These are phyloP conservation scores for Drosophila willistoni DNA, from an alignment of 1,140 invertebrate genomes.

Conservation along the genomic window DNA sequence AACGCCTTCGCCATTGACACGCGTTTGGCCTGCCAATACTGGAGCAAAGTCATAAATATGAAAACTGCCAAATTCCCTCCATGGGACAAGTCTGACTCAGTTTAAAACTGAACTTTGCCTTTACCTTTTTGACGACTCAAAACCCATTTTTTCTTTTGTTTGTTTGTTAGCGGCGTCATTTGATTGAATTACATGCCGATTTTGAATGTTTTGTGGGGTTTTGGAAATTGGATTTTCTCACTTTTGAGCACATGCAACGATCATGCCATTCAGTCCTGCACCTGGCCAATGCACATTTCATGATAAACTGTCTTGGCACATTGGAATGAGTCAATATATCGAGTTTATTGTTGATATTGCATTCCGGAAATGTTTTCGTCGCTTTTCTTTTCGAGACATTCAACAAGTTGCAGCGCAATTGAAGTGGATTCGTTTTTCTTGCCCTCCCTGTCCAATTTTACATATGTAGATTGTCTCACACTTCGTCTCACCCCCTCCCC, in stretches of 20 bases:
- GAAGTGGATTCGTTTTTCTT: conserved; percentile 48
- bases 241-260: conserved; percentile 31
- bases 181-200: conserved; percentile 36
- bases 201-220: conserved; percentile 29
- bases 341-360: conserved; percentile 34
- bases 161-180: too few relatives aligned
- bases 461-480: not conserved
- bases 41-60: conserved; percentile 32
- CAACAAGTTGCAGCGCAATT: conserved; percentile 39
- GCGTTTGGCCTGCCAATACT: conserved; percentile 54
- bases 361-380: conserved; percentile 47
- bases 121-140: conserved; percentile 43
- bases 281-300: conserved; percentile 21
- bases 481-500: too few relatives aligned
- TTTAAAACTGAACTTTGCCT: conserved; percentile 48
- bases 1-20: conserved; percentile 71
- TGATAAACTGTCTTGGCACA: conserved; percentile 51
- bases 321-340: conserved; percentile 26
- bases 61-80: conserved; percentile 33
- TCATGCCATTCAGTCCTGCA: conserved; percentile 36
- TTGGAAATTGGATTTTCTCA: conserved; percentile 14
- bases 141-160: conserved; percentile 52
- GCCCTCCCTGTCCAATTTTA: conserved; percentile 26
- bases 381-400: conserved; percentile 46
- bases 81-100: conserved; percentile 52